Percentiles rank a stretch among this genome's conserved stretches.
Conservation (phyloP, 2,888 invertebrate genomes). For the Dysmachus trigonus region DNA sequence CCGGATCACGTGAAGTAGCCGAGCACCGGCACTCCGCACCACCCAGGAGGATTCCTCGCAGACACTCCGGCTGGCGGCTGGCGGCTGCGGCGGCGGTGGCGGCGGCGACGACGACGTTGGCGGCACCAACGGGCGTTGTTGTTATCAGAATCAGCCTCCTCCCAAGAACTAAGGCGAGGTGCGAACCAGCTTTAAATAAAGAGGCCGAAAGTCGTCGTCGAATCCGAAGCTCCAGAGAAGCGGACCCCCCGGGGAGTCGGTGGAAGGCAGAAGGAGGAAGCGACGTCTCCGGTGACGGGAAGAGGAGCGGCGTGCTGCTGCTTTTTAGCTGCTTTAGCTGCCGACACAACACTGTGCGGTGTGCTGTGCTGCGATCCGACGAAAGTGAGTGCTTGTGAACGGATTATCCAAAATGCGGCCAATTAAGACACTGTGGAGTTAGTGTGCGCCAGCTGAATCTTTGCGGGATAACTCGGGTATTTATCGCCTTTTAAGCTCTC, state of each 20-base stretch:
- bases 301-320: not conserved
- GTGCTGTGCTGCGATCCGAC: no score
- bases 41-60: not conserved
- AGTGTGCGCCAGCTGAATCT: not conserved
- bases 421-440: slow-evolving; percentile 8
- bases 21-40: not conserved
- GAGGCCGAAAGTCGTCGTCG: slow-evolving; percentile 21
- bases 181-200: slow-evolving; percentile 25
- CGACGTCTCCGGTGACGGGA: not conserved
- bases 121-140: not conserved
- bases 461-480: slow-evolving; percentile 17
- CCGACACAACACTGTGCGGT: not conserved
- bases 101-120: not conserved
- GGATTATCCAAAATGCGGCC: slow-evolving; percentile 38
- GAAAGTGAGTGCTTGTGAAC: slow-evolving; percentile 1
- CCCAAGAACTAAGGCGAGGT: slow-evolving; percentile 22
- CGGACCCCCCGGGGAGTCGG: not conserved
- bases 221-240: not conserved
- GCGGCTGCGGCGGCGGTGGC: not conserved
- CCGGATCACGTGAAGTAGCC: slow-evolving; percentile 30
- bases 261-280: not conserved
- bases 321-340: not conserved
- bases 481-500: not conserved
- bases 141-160: not conserved
- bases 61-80: slow-evolving; percentile 18